Base-by-base conservation (phyloP, 2,797 vertebrate genomes). In the Antennarius maculatus region DNA sequence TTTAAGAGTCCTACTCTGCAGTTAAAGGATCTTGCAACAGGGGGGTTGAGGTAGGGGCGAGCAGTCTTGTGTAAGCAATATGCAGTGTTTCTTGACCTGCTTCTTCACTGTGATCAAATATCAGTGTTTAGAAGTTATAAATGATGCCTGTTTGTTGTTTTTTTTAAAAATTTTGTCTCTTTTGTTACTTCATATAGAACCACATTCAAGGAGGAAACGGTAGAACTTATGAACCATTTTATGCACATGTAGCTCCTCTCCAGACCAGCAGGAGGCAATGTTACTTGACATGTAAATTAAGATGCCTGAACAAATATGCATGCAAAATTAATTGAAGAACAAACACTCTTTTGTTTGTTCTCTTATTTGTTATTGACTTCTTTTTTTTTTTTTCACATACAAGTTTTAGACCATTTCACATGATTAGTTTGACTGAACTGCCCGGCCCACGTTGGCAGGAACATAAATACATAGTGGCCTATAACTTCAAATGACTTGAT, bases 401-500 rank as follows among this genome's bases (percentile, higher is more conserved):
- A 80, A 77, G 64, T 78, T 86, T 83, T 80, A 88, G 72, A 81
- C 81, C 67, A 79, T 87, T 88, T 89, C 62, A 68, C 61, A 17
- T 77, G 37, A 81, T 83, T 66, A 78, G 74, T 86, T 80, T 80
- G 84, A 79, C 69, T 83, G 69, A 69, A 42, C 70, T 66, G 77
- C 73, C 86, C 86, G 83, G 86, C 89, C 89, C 62, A 60, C 45
- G 10, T 85, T 90, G 89, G 91, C 91, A 86, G 61, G 65, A 77
- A 47, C 58, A 67, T 82, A 81, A 81, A 81, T 56, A 59, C 71
- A 61, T 69, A 81, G 62, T 83, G 77, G 77, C 87, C 84, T 80
- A 84, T 86, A 91, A 91, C 88, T 90, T 90, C 89, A 89, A 91
- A 89, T 90, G 80, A 79, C 82, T 88, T 74, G 76, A 86, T 89